Percentiles rank a stretch among this genome's conserved stretches.
phyloP scores from a whole-genome alignment of 2,797 vertebrate genomes.

The Periparus ater region DNA sequence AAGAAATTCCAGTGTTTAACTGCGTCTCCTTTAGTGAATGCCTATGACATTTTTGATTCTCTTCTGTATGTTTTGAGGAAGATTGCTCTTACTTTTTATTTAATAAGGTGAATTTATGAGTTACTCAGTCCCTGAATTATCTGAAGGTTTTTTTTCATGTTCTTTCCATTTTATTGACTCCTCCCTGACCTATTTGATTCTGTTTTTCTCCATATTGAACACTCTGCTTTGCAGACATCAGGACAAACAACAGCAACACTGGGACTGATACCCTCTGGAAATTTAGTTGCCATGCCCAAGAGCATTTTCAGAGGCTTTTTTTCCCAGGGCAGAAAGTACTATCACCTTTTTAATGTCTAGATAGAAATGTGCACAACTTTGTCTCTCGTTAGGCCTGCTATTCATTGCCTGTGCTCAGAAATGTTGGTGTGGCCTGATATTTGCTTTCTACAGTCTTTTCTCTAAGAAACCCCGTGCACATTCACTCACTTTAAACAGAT shows the following conservation, averaged over 20 bases:
- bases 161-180: not conserved
- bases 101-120: not conserved
- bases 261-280: not conserved
- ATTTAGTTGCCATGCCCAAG: not conserved
- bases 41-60: not conserved
- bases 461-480: not conserved
- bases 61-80: not conserved
- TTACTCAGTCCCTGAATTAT: not conserved
- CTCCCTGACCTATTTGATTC: not conserved
- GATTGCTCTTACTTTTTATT: not conserved
- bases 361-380: not conserved
- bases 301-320: not conserved
- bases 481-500: not conserved
- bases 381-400: not conserved
- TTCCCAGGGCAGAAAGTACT: not conserved
- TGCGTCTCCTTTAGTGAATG: not conserved
- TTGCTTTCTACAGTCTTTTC: not conserved
- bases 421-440: not conserved
- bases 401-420: not conserved
- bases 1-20: not conserved
- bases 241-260: not conserved
- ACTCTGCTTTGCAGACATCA: not conserved
- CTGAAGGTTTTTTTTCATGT: not conserved
- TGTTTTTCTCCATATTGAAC: not conserved
- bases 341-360: not conserved